These are phyloP conservation scores for Drosophila pullipes DNA, from an alignment of 2,888 invertebrate species.

Conservation along the genomic window DNA sequence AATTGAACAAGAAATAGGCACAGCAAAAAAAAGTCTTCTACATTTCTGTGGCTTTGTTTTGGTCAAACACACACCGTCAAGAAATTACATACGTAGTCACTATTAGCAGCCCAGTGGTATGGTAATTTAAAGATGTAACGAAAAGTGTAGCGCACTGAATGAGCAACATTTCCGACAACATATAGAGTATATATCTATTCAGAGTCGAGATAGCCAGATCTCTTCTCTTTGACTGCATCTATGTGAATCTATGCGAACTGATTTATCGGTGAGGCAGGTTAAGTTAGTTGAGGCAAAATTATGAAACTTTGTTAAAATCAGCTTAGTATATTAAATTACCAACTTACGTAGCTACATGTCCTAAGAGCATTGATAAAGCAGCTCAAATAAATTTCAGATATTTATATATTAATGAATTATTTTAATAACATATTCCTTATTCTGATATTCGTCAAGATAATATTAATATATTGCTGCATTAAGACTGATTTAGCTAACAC, in stretches of 20 bases:
- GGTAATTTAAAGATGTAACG: slow-evolving; percentile 9
- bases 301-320: not conserved
- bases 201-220: not conserved
- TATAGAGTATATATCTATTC: not conserved
- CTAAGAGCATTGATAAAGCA: not conserved
- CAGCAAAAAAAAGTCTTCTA: slow-evolving; percentile 35
- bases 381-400: not conserved
- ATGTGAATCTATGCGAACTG: not conserved
- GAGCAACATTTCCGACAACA: slow-evolving; percentile 5
- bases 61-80: slow-evolving; percentile 24
- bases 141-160: not conserved
- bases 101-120: slow-evolving; percentile 1
- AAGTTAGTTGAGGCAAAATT: not conserved
- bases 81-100: slow-evolving; percentile 32
- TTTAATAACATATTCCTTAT: not conserved
- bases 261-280: not conserved
- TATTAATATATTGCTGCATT: not conserved
- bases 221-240: not conserved
- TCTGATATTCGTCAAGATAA: not conserved
- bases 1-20: slow-evolving; percentile 29
- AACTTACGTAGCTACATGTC: not conserved
- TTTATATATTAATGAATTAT: not conserved
- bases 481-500: not conserved
- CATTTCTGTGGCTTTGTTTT: slow-evolving; percentile 79
- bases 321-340: not conserved